Conservation (phyloP, 2,113 vertebrate genomes). For the Meles meles region DNA sequence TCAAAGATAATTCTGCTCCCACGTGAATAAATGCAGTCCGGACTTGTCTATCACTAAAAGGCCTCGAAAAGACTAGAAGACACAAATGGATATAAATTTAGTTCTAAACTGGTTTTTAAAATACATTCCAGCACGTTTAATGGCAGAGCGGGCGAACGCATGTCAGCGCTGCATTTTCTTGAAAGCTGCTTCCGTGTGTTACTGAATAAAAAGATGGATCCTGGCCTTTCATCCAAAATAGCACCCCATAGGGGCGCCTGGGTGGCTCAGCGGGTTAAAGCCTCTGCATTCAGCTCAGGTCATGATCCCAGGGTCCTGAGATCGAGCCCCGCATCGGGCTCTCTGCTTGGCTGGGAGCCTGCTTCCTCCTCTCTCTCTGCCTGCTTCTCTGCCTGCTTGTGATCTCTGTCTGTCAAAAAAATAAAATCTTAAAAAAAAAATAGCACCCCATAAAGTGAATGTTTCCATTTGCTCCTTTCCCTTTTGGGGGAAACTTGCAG, state of each 20-base stretch:
- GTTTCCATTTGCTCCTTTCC: neutral
- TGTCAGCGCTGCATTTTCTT: neutral
- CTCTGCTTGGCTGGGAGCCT: no score
- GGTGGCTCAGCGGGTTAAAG: no score
- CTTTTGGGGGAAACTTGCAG: neutral
- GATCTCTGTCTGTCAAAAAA: no score
- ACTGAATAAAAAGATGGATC: neutral
- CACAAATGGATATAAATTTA: constrained; percentile 37
- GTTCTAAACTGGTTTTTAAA: constrained; percentile 45
- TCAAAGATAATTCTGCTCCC: constrained; percentile 43
- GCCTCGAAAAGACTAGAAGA: constrained; percentile 31
- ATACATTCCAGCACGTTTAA: constrained; percentile 27
- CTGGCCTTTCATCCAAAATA: neutral
- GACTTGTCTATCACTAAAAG: constrained; percentile 39
- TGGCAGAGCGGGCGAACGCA: neutral
- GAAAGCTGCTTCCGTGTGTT: neutral
- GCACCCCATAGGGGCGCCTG: no score
- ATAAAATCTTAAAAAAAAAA: no score
- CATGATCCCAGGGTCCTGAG: no score
- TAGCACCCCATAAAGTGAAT: neutral
- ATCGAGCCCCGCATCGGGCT: no score
- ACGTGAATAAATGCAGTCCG: neutral
- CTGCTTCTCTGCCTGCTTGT: no score
- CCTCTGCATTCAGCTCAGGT: no score
- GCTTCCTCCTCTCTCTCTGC: no score